Percentiles rank a stretch among this genome's conserved stretches.
These are phyloP conservation scores for Diuraphis noxia DNA, from an alignment of 1,140 invertebrate species.

Conservation along the genomic window DNA sequence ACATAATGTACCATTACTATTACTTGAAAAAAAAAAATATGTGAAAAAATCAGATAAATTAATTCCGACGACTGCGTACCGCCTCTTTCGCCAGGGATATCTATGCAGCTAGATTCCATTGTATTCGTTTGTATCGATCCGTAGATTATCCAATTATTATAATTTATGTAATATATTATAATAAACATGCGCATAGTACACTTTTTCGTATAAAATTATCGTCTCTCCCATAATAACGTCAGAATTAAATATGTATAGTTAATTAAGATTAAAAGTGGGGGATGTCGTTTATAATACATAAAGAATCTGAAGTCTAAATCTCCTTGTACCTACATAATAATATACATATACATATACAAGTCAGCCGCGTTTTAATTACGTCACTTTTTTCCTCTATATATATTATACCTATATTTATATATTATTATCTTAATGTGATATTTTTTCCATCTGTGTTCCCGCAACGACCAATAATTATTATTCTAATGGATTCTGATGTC, in stretches of 20 bases:
- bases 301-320: background rate
- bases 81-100: background rate
- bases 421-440: conserved; percentile 43
- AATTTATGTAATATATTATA: background rate
- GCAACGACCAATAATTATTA: conserved; percentile 41
- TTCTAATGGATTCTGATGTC: conserved; percentile 50
- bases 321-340: background rate
- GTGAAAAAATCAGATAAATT: conserved; percentile 21
- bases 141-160: background rate
- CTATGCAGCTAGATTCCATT: background rate
- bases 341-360: background rate
- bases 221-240: background rate
- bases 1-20: background rate
- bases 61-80: background rate
- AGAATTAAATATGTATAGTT: conserved; percentile 19
- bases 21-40: conserved; percentile 11
- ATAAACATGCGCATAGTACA: background rate
- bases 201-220: conserved; percentile 34
- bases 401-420: background rate
- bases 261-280: conserved; percentile 18
- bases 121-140: background rate
- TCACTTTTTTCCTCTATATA: background rate
- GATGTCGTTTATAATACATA: background rate
- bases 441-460: conserved; percentile 23
- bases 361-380: conserved; percentile 37